Evolutionary conservation across 2,888 invertebrate species (phyloP).

Genomic region (Orthosia gothica): DNA sequence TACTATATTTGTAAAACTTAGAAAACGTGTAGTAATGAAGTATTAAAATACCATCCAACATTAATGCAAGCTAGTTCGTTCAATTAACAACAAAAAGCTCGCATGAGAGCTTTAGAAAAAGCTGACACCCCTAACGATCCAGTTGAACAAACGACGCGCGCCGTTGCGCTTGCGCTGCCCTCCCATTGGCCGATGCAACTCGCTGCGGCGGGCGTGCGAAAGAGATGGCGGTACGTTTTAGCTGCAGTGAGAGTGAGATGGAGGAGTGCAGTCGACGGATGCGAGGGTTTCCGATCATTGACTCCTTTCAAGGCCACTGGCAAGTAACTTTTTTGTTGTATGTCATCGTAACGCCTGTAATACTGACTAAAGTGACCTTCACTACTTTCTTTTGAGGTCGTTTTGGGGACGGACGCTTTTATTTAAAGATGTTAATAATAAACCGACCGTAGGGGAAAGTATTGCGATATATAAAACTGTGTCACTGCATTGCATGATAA

Average conservation of each 20-base stretch:
- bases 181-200: slow-evolving; percentile 81
- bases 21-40: slow-evolving; percentile 64
- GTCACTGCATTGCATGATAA: background rate
- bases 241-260: slow-evolving; percentile 75
- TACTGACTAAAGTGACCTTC: slow-evolving; percentile 86
- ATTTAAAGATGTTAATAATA: slow-evolving; percentile 37
- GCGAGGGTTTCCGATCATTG: slow-evolving; percentile 90
- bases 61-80: slow-evolving; percentile 72
- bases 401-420: slow-evolving; percentile 50
- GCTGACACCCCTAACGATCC: slow-evolving; percentile 89
- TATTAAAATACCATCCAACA: slow-evolving; percentile 74
- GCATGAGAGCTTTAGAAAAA: slow-evolving; percentile 87
- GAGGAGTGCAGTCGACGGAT: slow-evolving; percentile 86
- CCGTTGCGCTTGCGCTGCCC: slow-evolving; percentile 87
- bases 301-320: slow-evolving; percentile 89
- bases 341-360: slow-evolving; percentile 85
- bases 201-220: slow-evolving; percentile 78
- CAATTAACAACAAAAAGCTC: slow-evolving; percentile 85
- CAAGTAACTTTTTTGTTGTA: slow-evolving; percentile 85
- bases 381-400: slow-evolving; percentile 88
- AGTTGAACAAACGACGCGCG: slow-evolving; percentile 89
- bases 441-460: slow-evolving; percentile 17
- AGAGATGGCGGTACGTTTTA: slow-evolving; percentile 69
- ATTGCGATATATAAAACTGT: slow-evolving; percentile 16
- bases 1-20: slow-evolving; percentile 52